Conservation (phyloP, 1,140 invertebrate species). For the Procambarus clarkii region DNA sequence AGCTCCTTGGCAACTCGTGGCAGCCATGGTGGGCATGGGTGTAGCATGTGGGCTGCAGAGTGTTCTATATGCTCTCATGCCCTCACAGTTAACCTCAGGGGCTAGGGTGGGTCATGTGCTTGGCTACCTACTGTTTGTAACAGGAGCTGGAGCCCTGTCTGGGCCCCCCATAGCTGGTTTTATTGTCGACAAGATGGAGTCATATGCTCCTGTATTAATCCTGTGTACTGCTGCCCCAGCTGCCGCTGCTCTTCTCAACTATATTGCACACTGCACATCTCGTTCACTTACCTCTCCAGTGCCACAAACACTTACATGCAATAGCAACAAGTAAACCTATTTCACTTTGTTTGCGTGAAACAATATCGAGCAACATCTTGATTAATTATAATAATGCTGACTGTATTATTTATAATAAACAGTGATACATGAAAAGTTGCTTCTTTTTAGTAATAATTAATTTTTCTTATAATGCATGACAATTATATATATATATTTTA, state of each 20-base stretch:
- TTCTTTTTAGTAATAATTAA: no score
- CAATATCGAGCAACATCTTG: no score
- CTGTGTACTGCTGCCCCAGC: constrained; percentile 34
- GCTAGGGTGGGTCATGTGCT: constrained; percentile 35
- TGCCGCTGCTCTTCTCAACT: constrained; percentile 16
- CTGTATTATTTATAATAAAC: no score
- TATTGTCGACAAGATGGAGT: constrained; percentile 35
- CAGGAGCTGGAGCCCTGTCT: constrained; percentile 41
- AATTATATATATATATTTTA: no score
- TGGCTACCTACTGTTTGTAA: constrained; percentile 51
- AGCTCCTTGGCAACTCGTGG: constrained; percentile 13
- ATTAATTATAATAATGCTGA: no score
- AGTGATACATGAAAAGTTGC: no score
- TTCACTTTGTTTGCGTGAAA: no score
- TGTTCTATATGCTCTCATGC: constrained; percentile 52
- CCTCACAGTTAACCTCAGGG: constrained; percentile 39
- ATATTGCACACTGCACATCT: constrained; percentile 27
- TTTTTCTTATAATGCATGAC: no score
- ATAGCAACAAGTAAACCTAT: no score
- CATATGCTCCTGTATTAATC: constrained; percentile 33
- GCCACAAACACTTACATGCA: background rate
- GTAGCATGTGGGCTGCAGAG: constrained; percentile 52
- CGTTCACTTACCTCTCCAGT: background rate
- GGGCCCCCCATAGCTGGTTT: constrained; percentile 45
- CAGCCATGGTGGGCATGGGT: constrained; percentile 56